phyloP scores from a whole-genome alignment of 1,140 invertebrate species.

The Zaprionus inermis region DNA sequence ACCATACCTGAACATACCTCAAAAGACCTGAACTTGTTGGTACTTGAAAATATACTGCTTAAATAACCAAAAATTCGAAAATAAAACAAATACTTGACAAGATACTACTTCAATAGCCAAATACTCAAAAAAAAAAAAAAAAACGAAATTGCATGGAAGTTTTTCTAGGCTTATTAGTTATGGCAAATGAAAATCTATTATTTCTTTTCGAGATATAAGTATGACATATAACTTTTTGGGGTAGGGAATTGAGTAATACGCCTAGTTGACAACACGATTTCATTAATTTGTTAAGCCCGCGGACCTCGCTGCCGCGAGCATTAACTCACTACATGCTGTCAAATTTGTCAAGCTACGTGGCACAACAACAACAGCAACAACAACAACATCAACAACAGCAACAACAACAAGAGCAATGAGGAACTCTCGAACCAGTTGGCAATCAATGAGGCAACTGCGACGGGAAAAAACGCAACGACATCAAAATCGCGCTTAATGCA shows the following conservation, averaged over 20 bases:
- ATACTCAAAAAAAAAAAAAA: too few relatives aligned
- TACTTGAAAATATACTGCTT: neutral
- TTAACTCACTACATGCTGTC: constrained; percentile 51
- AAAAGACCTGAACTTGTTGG: neutral
- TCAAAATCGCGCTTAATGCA: constrained; percentile 63
- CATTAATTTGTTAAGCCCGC: constrained; percentile 9
- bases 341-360: constrained; percentile 64
- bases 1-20: too few relatives aligned
- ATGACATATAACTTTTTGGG: neutral
- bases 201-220: neutral
- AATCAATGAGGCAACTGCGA: constrained; percentile 30
- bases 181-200: neutral
- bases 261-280: constrained; percentile 6
- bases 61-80: too few relatives aligned
- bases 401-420: constrained; percentile 10
- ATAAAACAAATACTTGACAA: neutral
- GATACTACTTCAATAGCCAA: neutral
- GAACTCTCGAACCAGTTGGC: constrained; percentile 10
- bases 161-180: neutral
- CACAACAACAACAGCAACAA: constrained; percentile 41
- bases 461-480: constrained; percentile 37
- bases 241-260: neutral
- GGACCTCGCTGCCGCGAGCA: constrained; percentile 10
- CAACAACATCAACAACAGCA: constrained; percentile 28
- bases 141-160: too few relatives aligned